A percentile compares a stretch with the other conserved stretches of the same genome.
phyloP scores from a whole-genome alignment of 2,797 vertebrate species.

The Hafferia zeledoni region DNA sequence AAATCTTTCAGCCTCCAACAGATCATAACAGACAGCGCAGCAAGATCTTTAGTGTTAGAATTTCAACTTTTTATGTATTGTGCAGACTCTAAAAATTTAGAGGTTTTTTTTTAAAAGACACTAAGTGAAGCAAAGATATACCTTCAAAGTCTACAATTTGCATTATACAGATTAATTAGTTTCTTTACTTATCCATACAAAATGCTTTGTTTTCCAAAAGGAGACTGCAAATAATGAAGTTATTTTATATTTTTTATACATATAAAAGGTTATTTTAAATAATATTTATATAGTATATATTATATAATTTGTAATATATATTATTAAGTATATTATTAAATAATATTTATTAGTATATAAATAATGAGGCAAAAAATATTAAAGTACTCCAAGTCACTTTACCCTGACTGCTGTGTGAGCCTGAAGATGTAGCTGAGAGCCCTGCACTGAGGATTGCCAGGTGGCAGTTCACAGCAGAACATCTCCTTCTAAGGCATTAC shows the following conservation, averaged over 20 bases:
- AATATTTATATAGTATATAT: no score
- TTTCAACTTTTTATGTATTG: not conserved
- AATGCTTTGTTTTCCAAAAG: not conserved
- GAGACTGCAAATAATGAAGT: not conserved
- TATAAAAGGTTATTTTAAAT: not conserved
- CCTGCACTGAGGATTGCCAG: not conserved
- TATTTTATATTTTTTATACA: not conserved
- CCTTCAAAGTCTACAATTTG: not conserved
- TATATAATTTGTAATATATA: not conserved
- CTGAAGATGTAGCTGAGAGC: not conserved
- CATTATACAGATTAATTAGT: not conserved
- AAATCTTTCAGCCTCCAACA: not conserved
- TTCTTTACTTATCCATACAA: not conserved
- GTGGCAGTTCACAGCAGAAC: not conserved
- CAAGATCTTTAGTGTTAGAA: not conserved
- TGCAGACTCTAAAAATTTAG: not conserved
- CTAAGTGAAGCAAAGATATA: not conserved
- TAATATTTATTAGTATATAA: not conserved
- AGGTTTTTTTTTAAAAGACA: not conserved
- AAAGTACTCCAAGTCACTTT: not conserved
- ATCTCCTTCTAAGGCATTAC: not conserved
- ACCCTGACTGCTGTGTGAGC: accelerated
- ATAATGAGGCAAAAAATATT: not conserved
- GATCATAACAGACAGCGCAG: not conserved
- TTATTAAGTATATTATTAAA: not conserved